These are phyloP conservation scores for Arion vulgaris DNA, from an alignment of 1,140 invertebrate species.

Conservation along the genomic window DNA sequence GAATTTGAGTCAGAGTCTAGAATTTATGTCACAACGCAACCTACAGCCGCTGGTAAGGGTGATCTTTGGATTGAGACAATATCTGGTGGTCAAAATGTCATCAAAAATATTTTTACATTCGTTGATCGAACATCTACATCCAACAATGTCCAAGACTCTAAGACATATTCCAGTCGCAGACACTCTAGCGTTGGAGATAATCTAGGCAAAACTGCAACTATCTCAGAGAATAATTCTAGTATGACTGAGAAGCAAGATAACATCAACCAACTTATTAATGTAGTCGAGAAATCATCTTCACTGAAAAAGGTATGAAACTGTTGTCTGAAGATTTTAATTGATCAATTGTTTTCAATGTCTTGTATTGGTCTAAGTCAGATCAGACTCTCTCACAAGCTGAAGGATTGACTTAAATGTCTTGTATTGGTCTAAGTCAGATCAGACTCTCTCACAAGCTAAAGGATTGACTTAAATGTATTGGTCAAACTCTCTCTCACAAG, in stretches of 20 bases:
- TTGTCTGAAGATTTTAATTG: too few relatives aligned
- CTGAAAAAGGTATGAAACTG: slow-evolving; percentile 24
- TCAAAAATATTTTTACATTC: slow-evolving; percentile 60
- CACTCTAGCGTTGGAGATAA: slow-evolving; percentile 1
- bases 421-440: too few relatives aligned
- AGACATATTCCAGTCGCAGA: slow-evolving; percentile 23
- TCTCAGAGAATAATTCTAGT: slow-evolving; percentile 15
- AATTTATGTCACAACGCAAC: slow-evolving; percentile 63
- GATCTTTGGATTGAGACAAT: slow-evolving; percentile 66
- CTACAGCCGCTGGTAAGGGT: slow-evolving; percentile 59
- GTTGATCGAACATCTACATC: slow-evolving; percentile 44
- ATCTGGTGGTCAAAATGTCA: slow-evolving; percentile 63
- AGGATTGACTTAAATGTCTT: too few relatives aligned
- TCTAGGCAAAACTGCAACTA: slow-evolving; percentile 5
- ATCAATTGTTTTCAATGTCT: too few relatives aligned
- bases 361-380: too few relatives aligned
- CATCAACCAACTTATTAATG: neutral
- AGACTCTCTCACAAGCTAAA: too few relatives aligned
- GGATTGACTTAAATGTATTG: too few relatives aligned
- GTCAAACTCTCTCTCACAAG: too few relatives aligned
- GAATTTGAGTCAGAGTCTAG: slow-evolving; percentile 65
- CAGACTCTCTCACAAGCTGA: too few relatives aligned
- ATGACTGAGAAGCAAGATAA: neutral
- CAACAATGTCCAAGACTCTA: neutral
- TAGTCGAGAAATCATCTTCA: slow-evolving; percentile 28